Base-by-base conservation (phyloP, 2,797 vertebrate genomes). In the Rhyacichthys aspro region DNA sequence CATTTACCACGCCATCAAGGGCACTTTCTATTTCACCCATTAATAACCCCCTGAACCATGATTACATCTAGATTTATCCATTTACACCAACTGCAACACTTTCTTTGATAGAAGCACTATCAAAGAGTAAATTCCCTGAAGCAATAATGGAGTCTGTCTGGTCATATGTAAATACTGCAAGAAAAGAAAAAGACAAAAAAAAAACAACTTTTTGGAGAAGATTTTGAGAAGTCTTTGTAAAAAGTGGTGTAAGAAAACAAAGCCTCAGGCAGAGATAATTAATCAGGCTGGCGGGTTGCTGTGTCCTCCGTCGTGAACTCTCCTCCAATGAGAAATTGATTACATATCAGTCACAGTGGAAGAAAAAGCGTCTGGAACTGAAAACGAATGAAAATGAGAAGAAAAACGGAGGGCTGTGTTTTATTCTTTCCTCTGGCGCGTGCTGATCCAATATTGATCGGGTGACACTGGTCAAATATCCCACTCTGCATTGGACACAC, bases 401-500 rank as follows among this genome's bases (percentile, higher is more conserved):
- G 6, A 32, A 36, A 41, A 34, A 49, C 69, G 65, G 48, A 62
- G n/a, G 39, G 38, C 52, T 42, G 60, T 58, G 17, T 61, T 18
- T 66, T 36, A 53, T 69, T 71, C 44, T 43, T 53, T 75, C 55
- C 62, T 71, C 68, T 71, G 66, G 70, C 70, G 79, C 43, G 52
- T 72, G 81, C 80, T 86, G 78, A 86, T 86, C 83, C 83, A 67
- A 49, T 84, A 90, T 88, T 65, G 87, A 91, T 86, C 66, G 38
- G 8, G 58, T 73, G 75, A 86, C 81, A 73, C 49, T 72, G 84
- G 79, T 88, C 79, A 79, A 83, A 87, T 81, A 88, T 81, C 59
- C 76, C 72, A 82, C 75, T 81, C 82, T 84, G 76, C 79, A 79
- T 78, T 78, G 78, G 17, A 32, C 76, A 56, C 54, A 39, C 47